These are phyloP conservation scores for Leptinotarsa lineolata DNA, from an alignment of 1,140 invertebrate species.

Conservation along the genomic window DNA sequence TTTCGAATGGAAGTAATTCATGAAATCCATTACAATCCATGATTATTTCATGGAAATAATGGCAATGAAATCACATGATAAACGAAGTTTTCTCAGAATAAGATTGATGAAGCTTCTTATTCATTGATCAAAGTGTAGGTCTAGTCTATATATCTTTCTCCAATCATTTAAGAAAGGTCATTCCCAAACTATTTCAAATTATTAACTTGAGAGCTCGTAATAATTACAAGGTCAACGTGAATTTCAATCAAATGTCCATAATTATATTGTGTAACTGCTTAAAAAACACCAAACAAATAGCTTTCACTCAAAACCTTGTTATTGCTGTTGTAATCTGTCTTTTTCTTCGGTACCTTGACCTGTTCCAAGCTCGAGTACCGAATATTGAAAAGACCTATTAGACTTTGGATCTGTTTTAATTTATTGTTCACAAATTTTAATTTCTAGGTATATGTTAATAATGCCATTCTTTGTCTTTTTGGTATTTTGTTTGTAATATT, in stretches of 20 bases:
- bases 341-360: constrained; percentile 1
- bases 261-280: neutral
- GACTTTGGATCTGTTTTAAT: neutral
- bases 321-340: constrained; percentile 19
- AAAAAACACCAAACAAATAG: neutral
- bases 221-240: neutral
- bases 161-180: too few relatives aligned
- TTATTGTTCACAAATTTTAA: constrained; percentile 1
- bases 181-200: too few relatives aligned
- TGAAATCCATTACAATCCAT: too few relatives aligned
- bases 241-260: constrained; percentile 3
- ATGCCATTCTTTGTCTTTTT: neutral
- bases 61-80: too few relatives aligned
- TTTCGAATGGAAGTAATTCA: too few relatives aligned
- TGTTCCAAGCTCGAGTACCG: neutral
- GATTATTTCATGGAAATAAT: too few relatives aligned
- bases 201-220: too few relatives aligned
- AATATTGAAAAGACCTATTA: neutral
- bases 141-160: too few relatives aligned
- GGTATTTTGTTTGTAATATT: constrained; percentile 18
- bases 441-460: neutral
- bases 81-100: too few relatives aligned
- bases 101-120: too few relatives aligned
- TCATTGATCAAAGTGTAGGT: too few relatives aligned
- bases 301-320: neutral